Base-by-base conservation (phyloP, 1,140 invertebrate genomes). In the Hormaphis cornu region DNA sequence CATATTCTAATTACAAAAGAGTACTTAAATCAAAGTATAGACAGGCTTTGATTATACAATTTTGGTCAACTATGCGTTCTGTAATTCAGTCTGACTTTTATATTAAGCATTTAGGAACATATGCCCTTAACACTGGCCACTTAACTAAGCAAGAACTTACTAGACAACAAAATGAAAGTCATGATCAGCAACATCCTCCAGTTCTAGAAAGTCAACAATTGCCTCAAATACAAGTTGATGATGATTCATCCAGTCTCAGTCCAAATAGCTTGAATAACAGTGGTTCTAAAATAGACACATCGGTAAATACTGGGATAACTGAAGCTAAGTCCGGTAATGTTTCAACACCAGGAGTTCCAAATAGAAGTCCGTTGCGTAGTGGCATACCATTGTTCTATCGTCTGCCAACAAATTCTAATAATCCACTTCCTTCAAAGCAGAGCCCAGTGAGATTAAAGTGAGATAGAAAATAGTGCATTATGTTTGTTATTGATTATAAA, bases 381-480 rank as follows among this genome's bases (percentile, higher is more conserved):
- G 88, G 88, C 44, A 83, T 90, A 75, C 87, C 89, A 22, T 80
- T 91, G 1, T 90, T 90, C 77, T 85, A 85, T 22, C 30, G 48
- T 74, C 75, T 86, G 33, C 81, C 84, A 7, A 79, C 80, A 70
- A 82, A 82, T 73, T 81, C 82, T 10, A 74, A 44, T 75, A 80
- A 73, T 72, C 83, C 76, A 75, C 78, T 75, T 72, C 76, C 28
- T 20, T 7, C 33, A 16, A 44, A 66, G 7, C 61, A 50, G 6
- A 28, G 1, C 22, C 44, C 33, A 50, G 46, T 66, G n/a, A 66
- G 50, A 66, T 50, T 30, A 24, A 48, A 48, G 61, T 66, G 12
- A 66, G 28, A 50, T n/a, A 7, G 18, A 2, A 26, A 30, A n/a
- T 37, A 1, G 6, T 37, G 14, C 35, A 37, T 14, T 37, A 37